These are phyloP conservation scores for Holacanthella duospinosa DNA, from an alignment of 2,888 invertebrate genomes.

Conservation along the genomic window DNA sequence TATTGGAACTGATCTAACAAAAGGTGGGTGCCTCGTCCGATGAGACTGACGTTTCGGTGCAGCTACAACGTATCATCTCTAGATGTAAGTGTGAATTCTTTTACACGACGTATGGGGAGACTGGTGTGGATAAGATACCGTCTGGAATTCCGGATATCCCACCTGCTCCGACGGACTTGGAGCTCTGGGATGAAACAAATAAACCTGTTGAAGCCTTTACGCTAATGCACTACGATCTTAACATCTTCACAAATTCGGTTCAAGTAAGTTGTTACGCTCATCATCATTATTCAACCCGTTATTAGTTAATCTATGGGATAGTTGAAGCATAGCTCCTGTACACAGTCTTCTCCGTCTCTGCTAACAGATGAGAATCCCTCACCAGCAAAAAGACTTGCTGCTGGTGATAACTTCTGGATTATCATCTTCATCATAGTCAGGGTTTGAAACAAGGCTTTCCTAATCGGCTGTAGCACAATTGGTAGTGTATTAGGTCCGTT, in stretches of 20 bases:
- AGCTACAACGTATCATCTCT: slow-evolving; percentile 93
- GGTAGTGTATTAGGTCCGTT: too few relatives aligned
- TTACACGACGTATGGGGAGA: slow-evolving; percentile 86
- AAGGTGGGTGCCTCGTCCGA: slow-evolving; percentile 33
- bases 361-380: too few relatives aligned
- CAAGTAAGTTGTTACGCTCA: too few relatives aligned
- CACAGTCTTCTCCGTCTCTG: too few relatives aligned
- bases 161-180: slow-evolving; percentile 55
- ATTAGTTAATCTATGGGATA: too few relatives aligned
- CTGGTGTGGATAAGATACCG: slow-evolving; percentile 52
- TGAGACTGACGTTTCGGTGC: slow-evolving; percentile 39
- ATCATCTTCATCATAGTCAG: too few relatives aligned
- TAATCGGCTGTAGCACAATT: too few relatives aligned
- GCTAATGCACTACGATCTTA: slow-evolving; percentile 93
- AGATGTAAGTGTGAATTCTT: slow-evolving; percentile 97
- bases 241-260: slow-evolving; percentile 90
- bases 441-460: too few relatives aligned
- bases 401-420: too few relatives aligned
- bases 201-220: slow-evolving; percentile 94
- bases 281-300: too few relatives aligned
- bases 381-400: too few relatives aligned
- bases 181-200: slow-evolving; percentile 68
- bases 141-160: slow-evolving; percentile 54
- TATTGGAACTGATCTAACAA: background rate
- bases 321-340: too few relatives aligned